phyloP scores from a whole-genome alignment of 2,113 vertebrate genomes.

The Rhynchomys soricoides region DNA sequence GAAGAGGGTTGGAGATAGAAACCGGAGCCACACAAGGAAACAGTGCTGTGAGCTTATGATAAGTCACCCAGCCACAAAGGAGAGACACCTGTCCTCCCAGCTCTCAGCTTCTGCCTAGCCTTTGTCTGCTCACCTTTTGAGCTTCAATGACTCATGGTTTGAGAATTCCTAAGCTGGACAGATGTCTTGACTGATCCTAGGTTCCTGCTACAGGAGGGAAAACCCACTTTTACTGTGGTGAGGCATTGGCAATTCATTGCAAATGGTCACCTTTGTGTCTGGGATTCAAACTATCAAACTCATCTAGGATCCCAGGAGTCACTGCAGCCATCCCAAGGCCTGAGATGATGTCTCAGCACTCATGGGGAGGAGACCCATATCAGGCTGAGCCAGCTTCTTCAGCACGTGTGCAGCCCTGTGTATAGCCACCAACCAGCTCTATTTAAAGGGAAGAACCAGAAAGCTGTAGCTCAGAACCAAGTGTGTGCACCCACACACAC shows the following conservation, averaged over 20 bases:
- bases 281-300: slow-evolving; percentile 21
- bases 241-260: background rate
- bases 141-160: background rate
- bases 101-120: background rate
- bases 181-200: background rate
- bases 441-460: slow-evolving; percentile 54
- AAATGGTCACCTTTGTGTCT: slow-evolving; percentile 38
- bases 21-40: background rate
- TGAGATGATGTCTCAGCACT: background rate
- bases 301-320: background rate
- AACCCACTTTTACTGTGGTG: background rate
- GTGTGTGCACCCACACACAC: background rate
- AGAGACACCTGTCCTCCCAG: background rate
- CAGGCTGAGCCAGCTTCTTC: background rate
- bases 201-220: background rate
- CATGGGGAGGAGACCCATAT: background rate
- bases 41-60: background rate
- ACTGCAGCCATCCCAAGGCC: background rate
- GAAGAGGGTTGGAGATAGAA: background rate
- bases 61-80: background rate
- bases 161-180: background rate
- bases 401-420: background rate
- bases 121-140: background rate
- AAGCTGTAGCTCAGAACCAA: slow-evolving; percentile 37
- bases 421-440: slow-evolving; percentile 3